These are phyloP conservation scores for Xiphophorus hellerii DNA, from an alignment of 2,113 vertebrate genomes.

Conservation along the genomic window DNA sequence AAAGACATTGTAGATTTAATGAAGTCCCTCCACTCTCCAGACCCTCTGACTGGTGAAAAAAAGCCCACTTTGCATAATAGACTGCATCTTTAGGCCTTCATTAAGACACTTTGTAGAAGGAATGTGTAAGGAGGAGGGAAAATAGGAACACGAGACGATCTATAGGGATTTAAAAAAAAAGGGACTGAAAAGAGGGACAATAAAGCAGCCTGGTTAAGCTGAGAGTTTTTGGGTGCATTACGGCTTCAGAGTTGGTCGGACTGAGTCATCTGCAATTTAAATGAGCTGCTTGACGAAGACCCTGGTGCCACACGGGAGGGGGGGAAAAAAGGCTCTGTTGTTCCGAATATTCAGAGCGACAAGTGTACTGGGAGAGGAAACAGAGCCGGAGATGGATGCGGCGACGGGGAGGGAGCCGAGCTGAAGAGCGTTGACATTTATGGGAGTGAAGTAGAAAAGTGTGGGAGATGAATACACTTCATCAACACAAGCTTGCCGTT, in stretches of 20 bases:
- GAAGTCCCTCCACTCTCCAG: conserved; percentile 20
- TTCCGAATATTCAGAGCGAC: conserved; percentile 48
- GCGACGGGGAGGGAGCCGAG: conserved; percentile 28
- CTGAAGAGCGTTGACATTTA: conserved; percentile 36
- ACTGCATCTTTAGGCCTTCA: conserved; percentile 53
- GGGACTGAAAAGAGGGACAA: conserved; percentile 31
- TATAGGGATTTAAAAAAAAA: conserved; percentile 20
- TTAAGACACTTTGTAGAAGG: conserved; percentile 58
- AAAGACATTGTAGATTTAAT: conserved; percentile 39
- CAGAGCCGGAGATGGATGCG: conserved; percentile 16
- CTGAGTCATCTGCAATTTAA: conserved; percentile 69
- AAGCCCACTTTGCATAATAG: conserved; percentile 49
- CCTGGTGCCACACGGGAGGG: conserved; percentile 38
- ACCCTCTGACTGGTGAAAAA: conserved; percentile 17
- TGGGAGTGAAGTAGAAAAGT: conserved; percentile 29
- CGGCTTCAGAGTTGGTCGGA: conserved; percentile 34
- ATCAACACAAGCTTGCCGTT: conserved; percentile 37
- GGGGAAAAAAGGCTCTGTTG: conserved; percentile 14
- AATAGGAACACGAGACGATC: conserved; percentile 1
- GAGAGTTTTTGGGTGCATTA: conserved; percentile 34
- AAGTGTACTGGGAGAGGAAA: conserved; percentile 29
- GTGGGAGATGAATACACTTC: conserved; percentile 32
- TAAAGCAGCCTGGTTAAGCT: conserved; percentile 52
- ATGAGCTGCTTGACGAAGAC: conserved; percentile 64
- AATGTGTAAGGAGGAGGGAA: conserved; percentile 29